A percentile compares a stretch with the other conserved stretches of the same genome.
Conservation (phyloP, 2,797 vertebrate genomes). For the Spea hammondii region DNA sequence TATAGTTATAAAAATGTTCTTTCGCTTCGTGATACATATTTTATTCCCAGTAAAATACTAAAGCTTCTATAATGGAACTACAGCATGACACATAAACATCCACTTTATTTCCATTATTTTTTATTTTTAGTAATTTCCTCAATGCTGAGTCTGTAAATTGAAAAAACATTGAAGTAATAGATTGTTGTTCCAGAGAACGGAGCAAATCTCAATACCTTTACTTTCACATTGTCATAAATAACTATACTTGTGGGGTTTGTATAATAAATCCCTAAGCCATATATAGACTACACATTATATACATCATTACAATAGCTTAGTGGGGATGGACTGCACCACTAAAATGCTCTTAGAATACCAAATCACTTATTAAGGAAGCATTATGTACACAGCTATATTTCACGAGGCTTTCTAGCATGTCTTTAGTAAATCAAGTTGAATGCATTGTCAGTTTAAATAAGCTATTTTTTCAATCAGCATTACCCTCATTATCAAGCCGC, state of each 20-base stretch:
- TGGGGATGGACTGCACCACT: background rate
- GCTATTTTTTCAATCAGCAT: no score
- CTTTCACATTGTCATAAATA: background rate
- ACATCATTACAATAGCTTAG: background rate
- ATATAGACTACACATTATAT: background rate
- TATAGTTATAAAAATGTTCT: no score
- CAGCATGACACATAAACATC: no score
- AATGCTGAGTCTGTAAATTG: background rate
- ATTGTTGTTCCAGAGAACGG: background rate
- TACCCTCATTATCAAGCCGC: no score
- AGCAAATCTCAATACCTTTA: background rate
- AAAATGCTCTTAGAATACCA: slow-evolving; percentile 4
- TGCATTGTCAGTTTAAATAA: no score
- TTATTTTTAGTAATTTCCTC: background rate
- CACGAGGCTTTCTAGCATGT: background rate
- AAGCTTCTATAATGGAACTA: no score
- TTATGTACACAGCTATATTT: background rate
- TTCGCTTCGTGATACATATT: no score
- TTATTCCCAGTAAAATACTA: no score
- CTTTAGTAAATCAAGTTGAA: background rate
- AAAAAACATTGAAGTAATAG: background rate
- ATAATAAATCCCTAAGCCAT: background rate
- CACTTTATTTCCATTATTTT: no score
- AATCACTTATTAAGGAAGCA: slow-evolving; percentile 5
- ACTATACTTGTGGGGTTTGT: background rate